A percentile compares a stretch with the other conserved stretches of the same genome.
Evolutionary conservation across 2,888 invertebrate species (phyloP).

Genomic region (Campoplex capitator): DNA sequence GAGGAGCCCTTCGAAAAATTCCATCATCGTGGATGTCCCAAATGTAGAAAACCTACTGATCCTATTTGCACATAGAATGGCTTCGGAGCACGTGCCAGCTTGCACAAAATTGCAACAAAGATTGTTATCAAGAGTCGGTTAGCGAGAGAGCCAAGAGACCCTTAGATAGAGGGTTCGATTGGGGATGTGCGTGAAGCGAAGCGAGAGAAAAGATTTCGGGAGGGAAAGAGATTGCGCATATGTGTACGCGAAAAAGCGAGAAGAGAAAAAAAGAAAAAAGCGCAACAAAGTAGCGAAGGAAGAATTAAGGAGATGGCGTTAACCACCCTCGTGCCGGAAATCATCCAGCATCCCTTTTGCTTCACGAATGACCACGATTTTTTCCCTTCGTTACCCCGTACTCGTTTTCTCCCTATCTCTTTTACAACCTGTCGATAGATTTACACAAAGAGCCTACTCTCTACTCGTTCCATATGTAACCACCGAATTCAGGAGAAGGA

Average conservation of each 20-base stretch:
- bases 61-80: conserved; percentile 8
- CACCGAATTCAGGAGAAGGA: conserved; percentile 45
- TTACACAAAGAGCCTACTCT: conserved; percentile 41
- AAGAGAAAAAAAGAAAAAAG: conserved; percentile 29
- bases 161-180: conserved; percentile 5
- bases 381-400: conserved; percentile 62
- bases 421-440: conserved; percentile 51
- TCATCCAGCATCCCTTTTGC: conserved; percentile 53
- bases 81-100: conserved; percentile 45
- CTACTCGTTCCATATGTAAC: conserved; percentile 30
- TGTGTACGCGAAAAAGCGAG: neutral
- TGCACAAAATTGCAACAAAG: conserved; percentile 50
- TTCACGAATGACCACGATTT: conserved; percentile 53
- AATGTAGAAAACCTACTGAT: neutral
- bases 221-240: conserved; percentile 5
- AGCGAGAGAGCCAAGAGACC: neutral
- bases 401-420: conserved; percentile 1
- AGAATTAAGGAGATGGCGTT: conserved; percentile 27
- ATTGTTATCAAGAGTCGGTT: conserved; percentile 48
- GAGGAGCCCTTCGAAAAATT: conserved; percentile 26
- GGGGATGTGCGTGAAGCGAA: neutral
- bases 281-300: conserved; percentile 30
- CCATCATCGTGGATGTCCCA: conserved; percentile 16
- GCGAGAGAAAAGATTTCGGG: conserved; percentile 1
- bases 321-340: conserved; percentile 57